A percentile compares a stretch with the other conserved stretches of the same genome.
phyloP scores from a whole-genome alignment of 2,888 invertebrate genomes.

The Strigamia maritima region DNA sequence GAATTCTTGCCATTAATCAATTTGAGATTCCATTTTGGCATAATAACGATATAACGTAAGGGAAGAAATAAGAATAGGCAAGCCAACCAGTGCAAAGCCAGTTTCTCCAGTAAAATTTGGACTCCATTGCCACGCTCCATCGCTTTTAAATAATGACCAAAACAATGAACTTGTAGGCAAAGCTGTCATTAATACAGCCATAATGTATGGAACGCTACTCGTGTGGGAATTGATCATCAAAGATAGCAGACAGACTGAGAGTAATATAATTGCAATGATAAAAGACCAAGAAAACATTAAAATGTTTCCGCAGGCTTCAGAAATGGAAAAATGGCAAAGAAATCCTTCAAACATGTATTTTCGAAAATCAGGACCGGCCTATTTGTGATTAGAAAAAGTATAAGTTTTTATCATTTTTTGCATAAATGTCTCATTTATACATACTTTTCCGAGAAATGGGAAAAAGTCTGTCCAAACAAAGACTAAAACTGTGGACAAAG shows the following conservation, averaged over 20 bases:
- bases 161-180: slow-evolving; percentile 40
- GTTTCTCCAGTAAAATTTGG: slow-evolving; percentile 42
- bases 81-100: slow-evolving; percentile 41
- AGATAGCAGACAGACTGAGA: slow-evolving; percentile 38
- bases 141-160: slow-evolving; percentile 41
- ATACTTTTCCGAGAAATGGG: slow-evolving; percentile 41
- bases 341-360: slow-evolving; percentile 38
- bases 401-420: not conserved
- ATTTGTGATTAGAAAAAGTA: not conserved
- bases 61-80: slow-evolving; percentile 40
- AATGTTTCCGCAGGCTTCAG: slow-evolving; percentile 15
- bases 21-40: slow-evolving; percentile 37
- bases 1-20: not conserved
- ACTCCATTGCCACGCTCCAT: slow-evolving; percentile 37
- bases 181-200: slow-evolving; percentile 38
- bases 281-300: slow-evolving; percentile 39
- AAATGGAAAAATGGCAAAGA: slow-evolving; percentile 37
- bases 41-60: slow-evolving; percentile 40
- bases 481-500: slow-evolving; percentile 36
- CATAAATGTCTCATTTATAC: not conserved
- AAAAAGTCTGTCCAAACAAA: slow-evolving; percentile 41
- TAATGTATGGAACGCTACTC: slow-evolving; percentile 40
- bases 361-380: slow-evolving; percentile 41
- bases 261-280: slow-evolving; percentile 35
- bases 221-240: slow-evolving; percentile 36